Percentiles rank a stretch among this genome's conserved stretches.
These are phyloP conservation scores for Plestiodon gilberti DNA, from an alignment of 2,113 vertebrate genomes.

Conservation along the genomic window DNA sequence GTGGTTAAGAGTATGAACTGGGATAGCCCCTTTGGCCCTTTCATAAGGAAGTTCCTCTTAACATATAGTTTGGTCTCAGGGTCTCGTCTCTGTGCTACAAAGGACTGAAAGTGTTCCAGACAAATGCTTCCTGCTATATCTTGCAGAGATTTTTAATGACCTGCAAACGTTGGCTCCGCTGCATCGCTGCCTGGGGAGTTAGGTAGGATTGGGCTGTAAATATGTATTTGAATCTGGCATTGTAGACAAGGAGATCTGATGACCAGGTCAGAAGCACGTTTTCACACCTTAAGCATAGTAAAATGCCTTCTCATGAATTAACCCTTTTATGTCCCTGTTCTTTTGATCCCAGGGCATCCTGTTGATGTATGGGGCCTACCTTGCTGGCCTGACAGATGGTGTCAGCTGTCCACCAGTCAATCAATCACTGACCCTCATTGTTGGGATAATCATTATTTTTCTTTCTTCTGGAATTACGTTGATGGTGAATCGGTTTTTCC, in stretches of 20 bases:
- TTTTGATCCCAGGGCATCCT: constrained; percentile 82
- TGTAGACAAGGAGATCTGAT: neutral
- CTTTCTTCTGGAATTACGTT: constrained; percentile 78
- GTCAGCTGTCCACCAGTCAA: constrained; percentile 95
- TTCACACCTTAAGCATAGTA: constrained; percentile 26
- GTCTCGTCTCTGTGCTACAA: no score
- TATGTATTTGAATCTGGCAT: constrained; percentile 35
- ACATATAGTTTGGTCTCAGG: no score
- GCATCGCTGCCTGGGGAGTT: no score
- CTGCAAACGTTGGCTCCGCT: no score
- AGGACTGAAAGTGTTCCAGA: no score
- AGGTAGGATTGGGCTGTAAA: no score
- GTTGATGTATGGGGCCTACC: constrained; percentile 90
- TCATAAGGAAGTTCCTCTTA: no score
- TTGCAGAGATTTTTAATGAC: no score
- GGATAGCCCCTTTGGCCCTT: no score
- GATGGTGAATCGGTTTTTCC: constrained; percentile 85
- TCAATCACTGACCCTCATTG: constrained; percentile 92
- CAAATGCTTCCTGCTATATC: no score
- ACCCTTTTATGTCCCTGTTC: constrained; percentile 1
- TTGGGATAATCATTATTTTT: constrained; percentile 84
- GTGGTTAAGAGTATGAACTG: no score
- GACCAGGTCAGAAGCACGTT: constrained; percentile 48
- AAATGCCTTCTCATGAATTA: neutral
- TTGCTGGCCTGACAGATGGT: constrained; percentile 91